Base-by-base conservation (phyloP, 1,140 invertebrate genomes). In the Heliothis subflexa region DNA sequence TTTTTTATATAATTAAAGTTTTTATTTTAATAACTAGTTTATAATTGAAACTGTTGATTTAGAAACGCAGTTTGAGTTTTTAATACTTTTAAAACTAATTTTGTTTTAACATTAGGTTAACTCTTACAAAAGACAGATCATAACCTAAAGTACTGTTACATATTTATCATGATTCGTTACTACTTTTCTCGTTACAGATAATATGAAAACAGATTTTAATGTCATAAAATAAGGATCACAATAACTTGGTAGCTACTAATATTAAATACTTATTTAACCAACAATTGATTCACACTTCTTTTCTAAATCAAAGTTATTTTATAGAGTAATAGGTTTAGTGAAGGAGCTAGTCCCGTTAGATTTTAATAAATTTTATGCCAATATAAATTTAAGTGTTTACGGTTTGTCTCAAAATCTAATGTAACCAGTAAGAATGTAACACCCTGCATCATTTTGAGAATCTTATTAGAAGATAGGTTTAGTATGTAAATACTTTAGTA, bases 341-440 rank as follows among this genome's bases (percentile, higher is more conserved):
- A 92, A 91, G 90, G 91, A 93, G 83, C 91, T 93, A 93, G 91
- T 93, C 92, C 89, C 86, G 70, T 85, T 91, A 92, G 88, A 81
- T 57, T 79, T 89, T 90, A 92, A 86, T 87, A 87, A 86, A 87
- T 90, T 87, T 83, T 90, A 88, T 91, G 86, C 86, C 86, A 87
- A 90, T 81, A 75, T 84, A 81, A 68, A 80, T 73, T 61, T 86
- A 89, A 89, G 80, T 78, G 73, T 85, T 83, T 83, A 70, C 54
- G 75, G 68, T 84, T 40, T 84, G 83, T 91, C 86, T 88, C 85
- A 87, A 87, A 87, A 83, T 75, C 71, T 86, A 87, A 86, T 68
- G 62, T 88, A 87, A 81, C 71, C 1, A 59, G 61, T 86, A 84
- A 49, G 72, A 83, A 70, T 81, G 74, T 81, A 85, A 82, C 83